phyloP scores from a whole-genome alignment of 2,888 invertebrate species.

The Pecten maximus region DNA sequence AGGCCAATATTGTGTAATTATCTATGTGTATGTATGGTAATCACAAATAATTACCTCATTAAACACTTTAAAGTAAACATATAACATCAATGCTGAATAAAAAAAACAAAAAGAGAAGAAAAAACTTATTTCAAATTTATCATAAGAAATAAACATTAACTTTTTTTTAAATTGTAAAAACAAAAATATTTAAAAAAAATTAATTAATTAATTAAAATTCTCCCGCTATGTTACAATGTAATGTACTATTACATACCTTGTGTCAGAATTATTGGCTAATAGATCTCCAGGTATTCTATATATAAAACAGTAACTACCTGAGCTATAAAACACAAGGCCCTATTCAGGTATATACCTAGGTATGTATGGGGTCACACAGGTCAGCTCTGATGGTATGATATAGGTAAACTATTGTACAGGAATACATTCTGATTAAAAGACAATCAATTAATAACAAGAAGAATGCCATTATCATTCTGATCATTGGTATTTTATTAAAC shows the following conservation, averaged over 20 bases:
- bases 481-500: background rate
- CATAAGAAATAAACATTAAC: background rate
- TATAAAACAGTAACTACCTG: background rate
- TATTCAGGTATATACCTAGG: background rate
- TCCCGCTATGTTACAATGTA: background rate
- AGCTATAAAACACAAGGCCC: background rate
- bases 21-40: too few relatives aligned
- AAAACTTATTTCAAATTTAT: background rate
- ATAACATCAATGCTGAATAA: too few relatives aligned
- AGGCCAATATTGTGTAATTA: background rate
- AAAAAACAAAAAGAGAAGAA: background rate
- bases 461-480: background rate
- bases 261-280: background rate
- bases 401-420: background rate
- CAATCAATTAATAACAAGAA: background rate
- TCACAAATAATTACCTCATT: background rate
- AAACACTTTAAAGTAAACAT: background rate
- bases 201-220: background rate
- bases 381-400: background rate
- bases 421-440: background rate
- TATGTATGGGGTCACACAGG: background rate
- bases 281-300: background rate
- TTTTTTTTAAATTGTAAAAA: background rate
- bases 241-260: background rate
- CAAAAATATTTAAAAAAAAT: background rate